Evolutionary conservation across 2,888 invertebrate species (phyloP).

Genomic region (Vesta saturnalis): DNA sequence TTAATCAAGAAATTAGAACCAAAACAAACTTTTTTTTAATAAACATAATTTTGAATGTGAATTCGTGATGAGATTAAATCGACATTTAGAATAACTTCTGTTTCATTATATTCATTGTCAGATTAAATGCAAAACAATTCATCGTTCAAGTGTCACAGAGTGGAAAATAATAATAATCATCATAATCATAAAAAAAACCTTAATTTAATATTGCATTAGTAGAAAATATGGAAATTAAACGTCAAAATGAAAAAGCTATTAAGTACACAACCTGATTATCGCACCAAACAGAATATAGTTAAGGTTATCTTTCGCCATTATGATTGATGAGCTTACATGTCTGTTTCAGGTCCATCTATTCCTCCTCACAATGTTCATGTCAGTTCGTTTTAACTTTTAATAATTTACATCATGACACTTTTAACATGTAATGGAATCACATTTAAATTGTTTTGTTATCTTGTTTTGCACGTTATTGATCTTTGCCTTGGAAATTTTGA

Average conservation of each 20-base stretch:
- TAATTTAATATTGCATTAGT: background rate
- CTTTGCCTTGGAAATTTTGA: slow-evolving; percentile 28
- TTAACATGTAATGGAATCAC: slow-evolving; percentile 52
- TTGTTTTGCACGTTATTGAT: slow-evolving; percentile 21
- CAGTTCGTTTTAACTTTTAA: slow-evolving; percentile 57
- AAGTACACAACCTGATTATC: slow-evolving; percentile 23
- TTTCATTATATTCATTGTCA: background rate
- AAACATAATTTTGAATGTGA: too few relatives aligned
- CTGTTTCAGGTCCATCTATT: slow-evolving; percentile 53
- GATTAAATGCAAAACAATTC: background rate
- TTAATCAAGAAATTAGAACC: too few relatives aligned
- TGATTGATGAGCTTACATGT: slow-evolving; percentile 57
- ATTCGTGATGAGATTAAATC: background rate
- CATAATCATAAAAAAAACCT: background rate
- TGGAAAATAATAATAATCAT: background rate
- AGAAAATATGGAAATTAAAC: background rate
- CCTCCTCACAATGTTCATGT: slow-evolving; percentile 52
- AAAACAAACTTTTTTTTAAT: too few relatives aligned
- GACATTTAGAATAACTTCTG: too few relatives aligned
- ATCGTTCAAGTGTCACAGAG: background rate
- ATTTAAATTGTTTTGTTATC: slow-evolving; percentile 29
- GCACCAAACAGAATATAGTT: slow-evolving; percentile 39
- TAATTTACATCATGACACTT: slow-evolving; percentile 56
- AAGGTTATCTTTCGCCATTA: slow-evolving; percentile 49
- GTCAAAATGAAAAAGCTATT: background rate